phyloP scores from a whole-genome alignment of 1,140 invertebrate species.

The Leptinotarsa lineolata region DNA sequence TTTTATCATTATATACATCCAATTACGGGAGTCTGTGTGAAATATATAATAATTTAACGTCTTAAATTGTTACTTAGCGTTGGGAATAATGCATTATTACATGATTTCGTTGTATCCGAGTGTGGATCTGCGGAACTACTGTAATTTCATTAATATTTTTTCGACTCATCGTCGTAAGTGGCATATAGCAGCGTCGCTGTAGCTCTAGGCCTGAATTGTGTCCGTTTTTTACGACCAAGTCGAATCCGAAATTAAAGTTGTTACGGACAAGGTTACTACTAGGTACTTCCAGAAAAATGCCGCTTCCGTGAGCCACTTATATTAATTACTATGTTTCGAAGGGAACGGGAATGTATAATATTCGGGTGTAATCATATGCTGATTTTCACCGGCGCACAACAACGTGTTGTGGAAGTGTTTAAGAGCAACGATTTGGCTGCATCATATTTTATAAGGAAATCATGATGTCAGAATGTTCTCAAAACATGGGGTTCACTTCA shows the following conservation, averaged over 20 bases:
- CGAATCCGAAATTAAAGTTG: constrained; percentile 24
- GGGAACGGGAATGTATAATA: constrained; percentile 15
- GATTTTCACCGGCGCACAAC: neutral
- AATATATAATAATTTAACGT: constrained; percentile 13
- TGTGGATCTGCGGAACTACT: constrained; percentile 23
- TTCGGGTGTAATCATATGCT: constrained; percentile 20
- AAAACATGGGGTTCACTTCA: neutral
- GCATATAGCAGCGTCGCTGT: constrained; percentile 16
- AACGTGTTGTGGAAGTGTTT: neutral
- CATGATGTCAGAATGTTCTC: neutral
- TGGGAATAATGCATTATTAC: constrained; percentile 19
- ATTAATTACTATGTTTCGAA: constrained; percentile 19
- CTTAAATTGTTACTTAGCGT: constrained; percentile 13
- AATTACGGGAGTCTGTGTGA: constrained; percentile 20
- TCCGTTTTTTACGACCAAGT: constrained; percentile 21
- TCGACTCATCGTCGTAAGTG: constrained; percentile 17
- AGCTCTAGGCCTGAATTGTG: constrained; percentile 22
- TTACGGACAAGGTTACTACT: constrained; percentile 22
- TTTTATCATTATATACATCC: constrained; percentile 29
- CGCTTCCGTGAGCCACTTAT: constrained; percentile 22
- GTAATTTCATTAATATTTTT: constrained; percentile 27
- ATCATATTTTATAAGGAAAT: neutral
- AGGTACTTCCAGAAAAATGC: constrained; percentile 18
- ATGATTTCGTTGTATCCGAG: constrained; percentile 23
- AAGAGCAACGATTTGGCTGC: neutral